Evolutionary conservation across 2,888 invertebrate species (phyloP), one percentile per base, ranked within the genome.

Genomic region (Tinea pellionella): DNA sequence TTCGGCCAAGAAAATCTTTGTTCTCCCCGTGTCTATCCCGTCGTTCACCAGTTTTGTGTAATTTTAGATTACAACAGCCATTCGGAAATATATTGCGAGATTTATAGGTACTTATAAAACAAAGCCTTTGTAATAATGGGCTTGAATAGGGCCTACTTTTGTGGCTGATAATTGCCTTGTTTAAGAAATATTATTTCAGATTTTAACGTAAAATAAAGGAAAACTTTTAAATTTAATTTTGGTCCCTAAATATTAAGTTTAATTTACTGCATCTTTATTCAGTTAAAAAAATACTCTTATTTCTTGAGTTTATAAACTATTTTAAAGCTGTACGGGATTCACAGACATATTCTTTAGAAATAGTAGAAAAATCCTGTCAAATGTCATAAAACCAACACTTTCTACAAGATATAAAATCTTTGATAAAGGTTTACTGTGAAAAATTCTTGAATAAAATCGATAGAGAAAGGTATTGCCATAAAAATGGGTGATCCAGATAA

Each of bases 1-100:
- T 32, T 57, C 57, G 57, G 32, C 57, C 32, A 57, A 57, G 57
- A 57, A 57, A 57, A 30, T 29, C 57, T 57, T 57, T 57, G 57
- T 57, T 57, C 57, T 30, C 57, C 29, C n/a, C 30, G 16, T 15
- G 57, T 32, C 57, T 57, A 32, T 32, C 19, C 57, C 57, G 19
- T 18, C 16, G 53, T n/a, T 24, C 24, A 53, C 53, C 24, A 12
- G 53, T 47, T 47, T 47, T 55, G n/a, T 55, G 19, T 32, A 32
- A 57, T 32, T 57, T 29, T 9, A 32, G 57, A 57, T 57, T 57
- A 32, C 32, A 19, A 57, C 15, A 57, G 32, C 4, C 11, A 24
- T 24, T 55, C 6, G 47, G 47, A 47, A 53, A 57, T 32, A 57
- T 32, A 32, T 57, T 57, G 30, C 15, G 57, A 57, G 32, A 57